Base-by-base conservation (phyloP, 2,888 invertebrate species). In the Leptinotarsa juncta region DNA sequence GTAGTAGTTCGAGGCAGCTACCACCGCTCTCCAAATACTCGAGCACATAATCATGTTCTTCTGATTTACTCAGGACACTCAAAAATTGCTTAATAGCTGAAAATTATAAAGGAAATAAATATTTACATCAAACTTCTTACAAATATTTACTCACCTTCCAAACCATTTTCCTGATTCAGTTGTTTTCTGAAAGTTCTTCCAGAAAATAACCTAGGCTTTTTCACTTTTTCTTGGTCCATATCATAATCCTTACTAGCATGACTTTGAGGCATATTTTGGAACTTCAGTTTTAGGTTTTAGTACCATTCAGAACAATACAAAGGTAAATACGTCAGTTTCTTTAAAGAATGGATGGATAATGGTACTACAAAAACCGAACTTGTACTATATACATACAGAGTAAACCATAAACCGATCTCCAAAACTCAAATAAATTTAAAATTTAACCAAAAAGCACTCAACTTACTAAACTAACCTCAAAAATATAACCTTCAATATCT, bases 11-110 rank as follows among this genome's bases (percentile, higher is more conserved):
- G 67, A 93, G 89, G 0, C 93, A 91, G 82, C 90, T 93, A 2
- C 95, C 95, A 2, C 94, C 94, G 72, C 89, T 89, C 80, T 92
- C 90, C 20, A 95, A 88, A 84, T 94, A 95, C 78, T 93, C 91
- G 2, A 90, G 85, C 57, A 93, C 88, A 84, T 91, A 89, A 83
- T 91, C 87, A 77, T 83, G 81, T 75, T 89, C 85, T 81, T 79
- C 66, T 1, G 75, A 65, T 53, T 74, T 62, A 42, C 75, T 73
- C 71, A 81, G 42, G 23, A 72, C 48, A 20, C 75, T 67, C 49
- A 79, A 67, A 76, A 83, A 83, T 68, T 78, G 75, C 68, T 81
- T 72, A 15, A 82, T 65, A 57, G 80, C 82, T 83, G 73, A 75
- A 83, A 79, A 42, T 42, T 42, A 10, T 10, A 42, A 10, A 3